Base-by-base conservation (phyloP, 1,140 invertebrate genomes). In the Atta colombica region DNA sequence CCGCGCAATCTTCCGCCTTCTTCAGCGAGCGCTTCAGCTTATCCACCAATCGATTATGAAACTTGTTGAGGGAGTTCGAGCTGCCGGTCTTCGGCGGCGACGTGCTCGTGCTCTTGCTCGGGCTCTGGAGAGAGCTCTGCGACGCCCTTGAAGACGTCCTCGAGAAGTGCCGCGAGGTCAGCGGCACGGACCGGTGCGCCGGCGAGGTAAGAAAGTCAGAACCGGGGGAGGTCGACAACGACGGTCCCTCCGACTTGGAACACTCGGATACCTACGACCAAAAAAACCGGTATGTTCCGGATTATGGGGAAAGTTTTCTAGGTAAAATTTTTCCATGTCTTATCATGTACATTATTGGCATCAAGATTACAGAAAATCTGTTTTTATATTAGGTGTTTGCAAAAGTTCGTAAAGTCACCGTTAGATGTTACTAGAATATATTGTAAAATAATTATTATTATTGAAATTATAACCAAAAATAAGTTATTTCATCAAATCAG, bases 31-130 rank as follows among this genome's bases (percentile, higher is more conserved):
- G 96, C 94, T 97, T 97, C 91, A 98, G 94, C 94, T 98, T 98
- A 94, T 98, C 98, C 86, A 98, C 97, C 91, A 98, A 96, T 86
- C 97, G 96, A 93, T 96, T 97, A 96, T 98, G 98, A 94, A 98
- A 98, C 95, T 98, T 98, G 89, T 98, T 98, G 87, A 97, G 94
- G 85, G 97, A 97, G 89, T 95, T 96, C 25, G 96, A 96, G 84
- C 93, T 96, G 69, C 95, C 96, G 66, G 95, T 96, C 88, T 96
- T 96, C 35, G 96, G 96, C 53, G 97, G 96, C 75, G 96, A 97
- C 89, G 96, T 96, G 91, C 95, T 94, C 90, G 95, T 95, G 94
- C 95, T 96, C 93, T 97, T 96, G 94, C 96, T 96, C 77, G 96
- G 97, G 51, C 97, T 96, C 21, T 96, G 95, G 45, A 97, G 96